These are phyloP conservation scores for Seira ritae DNA, from an alignment of 2,888 invertebrate species.

Conservation along the genomic window DNA sequence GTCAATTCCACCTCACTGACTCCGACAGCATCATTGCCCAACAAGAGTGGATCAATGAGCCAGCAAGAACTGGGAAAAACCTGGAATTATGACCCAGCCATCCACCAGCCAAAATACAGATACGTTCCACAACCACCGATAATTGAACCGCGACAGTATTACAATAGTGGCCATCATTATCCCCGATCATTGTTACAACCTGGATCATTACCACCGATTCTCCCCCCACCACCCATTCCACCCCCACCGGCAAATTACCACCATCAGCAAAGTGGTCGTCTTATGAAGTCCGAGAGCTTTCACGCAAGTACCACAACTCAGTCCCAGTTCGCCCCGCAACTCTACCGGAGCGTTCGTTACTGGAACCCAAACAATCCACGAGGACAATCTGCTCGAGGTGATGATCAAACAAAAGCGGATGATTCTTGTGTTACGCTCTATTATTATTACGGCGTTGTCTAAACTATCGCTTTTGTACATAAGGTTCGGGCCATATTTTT, in stretches of 20 bases:
- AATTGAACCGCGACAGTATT: slow-evolving; percentile 57
- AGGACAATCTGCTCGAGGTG: slow-evolving; percentile 70
- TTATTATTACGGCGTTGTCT: slow-evolving; percentile 73
- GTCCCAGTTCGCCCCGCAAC: slow-evolving; percentile 58
- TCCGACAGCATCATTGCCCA: slow-evolving; percentile 32
- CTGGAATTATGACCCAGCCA: slow-evolving; percentile 83
- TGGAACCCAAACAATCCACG: slow-evolving; percentile 64
- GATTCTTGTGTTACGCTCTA: slow-evolving; percentile 68
- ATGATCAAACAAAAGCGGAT: slow-evolving; percentile 61
- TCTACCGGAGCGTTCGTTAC: slow-evolving; percentile 68
- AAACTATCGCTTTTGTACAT: slow-evolving; percentile 18
- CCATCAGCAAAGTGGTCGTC: slow-evolving; percentile 77
- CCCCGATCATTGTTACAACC: slow-evolving; percentile 39
- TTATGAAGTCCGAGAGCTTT: slow-evolving; percentile 56
- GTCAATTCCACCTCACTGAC: slow-evolving; percentile 34
- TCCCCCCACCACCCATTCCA: slow-evolving; percentile 75
- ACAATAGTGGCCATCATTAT: slow-evolving; percentile 40
- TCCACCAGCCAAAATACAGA: slow-evolving; percentile 85
- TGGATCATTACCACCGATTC: slow-evolving; percentile 76
- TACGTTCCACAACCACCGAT: slow-evolving; percentile 80
- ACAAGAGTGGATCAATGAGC: slow-evolving; percentile 41
- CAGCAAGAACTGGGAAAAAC: slow-evolving; percentile 61
- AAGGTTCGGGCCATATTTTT: slow-evolving; percentile 1
- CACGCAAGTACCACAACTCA: slow-evolving; percentile 42
- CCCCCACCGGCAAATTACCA: slow-evolving; percentile 74